Conservation (phyloP, 2,113 vertebrate genomes). For the Euleptes europaea region DNA sequence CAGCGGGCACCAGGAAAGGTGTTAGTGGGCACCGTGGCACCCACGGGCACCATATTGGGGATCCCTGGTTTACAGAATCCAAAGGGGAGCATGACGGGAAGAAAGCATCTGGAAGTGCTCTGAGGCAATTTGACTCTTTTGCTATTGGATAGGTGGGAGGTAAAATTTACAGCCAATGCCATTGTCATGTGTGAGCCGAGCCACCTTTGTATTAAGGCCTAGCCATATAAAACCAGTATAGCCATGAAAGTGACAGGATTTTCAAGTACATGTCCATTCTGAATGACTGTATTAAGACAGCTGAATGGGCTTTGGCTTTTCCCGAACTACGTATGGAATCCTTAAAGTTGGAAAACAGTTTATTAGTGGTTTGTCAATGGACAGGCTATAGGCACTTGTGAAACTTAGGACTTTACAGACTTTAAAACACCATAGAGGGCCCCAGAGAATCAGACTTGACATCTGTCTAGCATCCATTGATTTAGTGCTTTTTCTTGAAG, state of each 20-base stretch:
- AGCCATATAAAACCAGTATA: constrained; percentile 4
- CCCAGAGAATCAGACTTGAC: constrained; percentile 69
- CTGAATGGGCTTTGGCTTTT: constrained; percentile 58
- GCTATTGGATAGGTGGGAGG: constrained; percentile 38
- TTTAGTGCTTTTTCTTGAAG: constrained; percentile 72
- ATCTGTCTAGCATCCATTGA: constrained; percentile 71
- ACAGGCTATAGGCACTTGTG: constrained; percentile 52
- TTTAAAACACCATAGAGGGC: constrained; percentile 49
- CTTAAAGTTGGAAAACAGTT: constrained; percentile 44
- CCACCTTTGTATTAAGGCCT: neutral
- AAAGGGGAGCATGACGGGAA: neutral
- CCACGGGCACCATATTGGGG: too few relatives aligned
- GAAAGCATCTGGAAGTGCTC: constrained; percentile 19
- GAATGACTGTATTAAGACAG: constrained; percentile 51
- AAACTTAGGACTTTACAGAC: constrained; percentile 55
- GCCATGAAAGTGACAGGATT: constrained; percentile 58
- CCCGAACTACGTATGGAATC: constrained; percentile 35
- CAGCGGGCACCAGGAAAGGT: too few relatives aligned
- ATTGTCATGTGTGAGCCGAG: constrained; percentile 39
- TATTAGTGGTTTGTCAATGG: constrained; percentile 60
- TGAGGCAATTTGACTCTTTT: constrained; percentile 47
- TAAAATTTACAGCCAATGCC: constrained; percentile 42
- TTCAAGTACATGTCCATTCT: constrained; percentile 50
- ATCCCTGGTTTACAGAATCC: neutral
- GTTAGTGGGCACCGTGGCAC: too few relatives aligned